phyloP scores from a whole-genome alignment of 2,113 vertebrate species.

The Alouatta palliata region DNA sequence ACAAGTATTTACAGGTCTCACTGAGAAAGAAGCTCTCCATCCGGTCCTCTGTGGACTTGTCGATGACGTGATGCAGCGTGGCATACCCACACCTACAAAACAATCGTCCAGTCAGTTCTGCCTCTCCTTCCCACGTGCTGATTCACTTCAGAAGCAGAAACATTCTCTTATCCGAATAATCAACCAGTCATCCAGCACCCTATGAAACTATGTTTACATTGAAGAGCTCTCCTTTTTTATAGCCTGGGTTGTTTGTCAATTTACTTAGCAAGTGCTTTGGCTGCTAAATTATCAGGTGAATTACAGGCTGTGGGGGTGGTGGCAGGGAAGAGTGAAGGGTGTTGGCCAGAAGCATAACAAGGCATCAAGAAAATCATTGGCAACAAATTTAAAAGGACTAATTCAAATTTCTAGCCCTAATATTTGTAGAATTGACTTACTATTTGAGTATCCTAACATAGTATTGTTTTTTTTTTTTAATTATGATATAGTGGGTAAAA shows the following conservation, averaged over 20 bases:
- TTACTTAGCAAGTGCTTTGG: neutral
- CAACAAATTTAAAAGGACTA: neutral
- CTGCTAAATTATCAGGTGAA: neutral
- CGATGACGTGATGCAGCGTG: constrained; percentile 96
- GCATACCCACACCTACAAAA: constrained; percentile 95
- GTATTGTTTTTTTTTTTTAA: too few relatives aligned
- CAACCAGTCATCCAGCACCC: neutral
- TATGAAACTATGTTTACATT: neutral
- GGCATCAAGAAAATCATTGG: neutral
- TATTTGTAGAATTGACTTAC: neutral
- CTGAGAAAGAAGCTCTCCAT: constrained; percentile 99
- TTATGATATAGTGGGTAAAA: neutral
- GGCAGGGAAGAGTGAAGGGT: neutral
- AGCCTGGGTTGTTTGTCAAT: neutral
- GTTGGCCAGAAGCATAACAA: neutral
- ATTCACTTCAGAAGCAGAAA: neutral
- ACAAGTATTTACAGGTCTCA: constrained; percentile 99
- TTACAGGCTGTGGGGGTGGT: accelerated
- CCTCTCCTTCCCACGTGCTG: neutral
- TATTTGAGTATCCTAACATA: neutral
- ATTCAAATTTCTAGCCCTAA: neutral
- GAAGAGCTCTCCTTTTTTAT: neutral
- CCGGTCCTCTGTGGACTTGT: constrained; percentile 98
- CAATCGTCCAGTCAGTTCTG: accelerated
- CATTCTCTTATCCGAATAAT: neutral